A percentile compares a stretch with the other conserved stretches of the same genome.
Evolutionary conservation across 2,113 vertebrate genomes (phyloP).

Genomic region (Elephantulus edwardii): DNA sequence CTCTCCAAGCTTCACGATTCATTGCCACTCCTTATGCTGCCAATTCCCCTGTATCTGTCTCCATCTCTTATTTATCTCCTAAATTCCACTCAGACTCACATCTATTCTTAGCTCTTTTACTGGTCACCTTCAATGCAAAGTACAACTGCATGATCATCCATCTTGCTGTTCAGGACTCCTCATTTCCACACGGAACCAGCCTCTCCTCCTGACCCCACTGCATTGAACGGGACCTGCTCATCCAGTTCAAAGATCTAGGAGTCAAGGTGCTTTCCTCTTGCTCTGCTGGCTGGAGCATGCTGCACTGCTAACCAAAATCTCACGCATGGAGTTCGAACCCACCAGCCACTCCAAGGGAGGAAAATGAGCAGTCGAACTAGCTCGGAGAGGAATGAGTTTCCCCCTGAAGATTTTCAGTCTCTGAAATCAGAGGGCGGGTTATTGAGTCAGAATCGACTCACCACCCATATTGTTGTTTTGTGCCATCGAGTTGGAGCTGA

Average conservation of each 20-base stretch:
- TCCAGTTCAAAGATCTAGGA: not conserved
- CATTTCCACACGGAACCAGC: not conserved
- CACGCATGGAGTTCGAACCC: no score
- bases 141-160: not conserved
- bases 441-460: no score
- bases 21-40: not conserved
- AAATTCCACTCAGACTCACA: not conserved
- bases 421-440: no score
- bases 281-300: no score
- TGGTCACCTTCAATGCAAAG: not conserved
- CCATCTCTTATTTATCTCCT: not conserved
- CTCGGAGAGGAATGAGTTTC: no score
- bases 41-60: not conserved
- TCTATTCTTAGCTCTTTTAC: not conserved
- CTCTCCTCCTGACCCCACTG: not conserved
- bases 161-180: not conserved
- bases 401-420: no score
- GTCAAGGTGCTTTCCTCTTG: not conserved
- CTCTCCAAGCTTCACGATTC: not conserved
- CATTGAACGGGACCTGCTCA: not conserved
- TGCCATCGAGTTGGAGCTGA: no score
- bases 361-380: no score
- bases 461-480: no score
- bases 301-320: no score
- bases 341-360: no score